Conservation (phyloP, 2,888 invertebrate species). For the Platycheirus albimanus region DNA sequence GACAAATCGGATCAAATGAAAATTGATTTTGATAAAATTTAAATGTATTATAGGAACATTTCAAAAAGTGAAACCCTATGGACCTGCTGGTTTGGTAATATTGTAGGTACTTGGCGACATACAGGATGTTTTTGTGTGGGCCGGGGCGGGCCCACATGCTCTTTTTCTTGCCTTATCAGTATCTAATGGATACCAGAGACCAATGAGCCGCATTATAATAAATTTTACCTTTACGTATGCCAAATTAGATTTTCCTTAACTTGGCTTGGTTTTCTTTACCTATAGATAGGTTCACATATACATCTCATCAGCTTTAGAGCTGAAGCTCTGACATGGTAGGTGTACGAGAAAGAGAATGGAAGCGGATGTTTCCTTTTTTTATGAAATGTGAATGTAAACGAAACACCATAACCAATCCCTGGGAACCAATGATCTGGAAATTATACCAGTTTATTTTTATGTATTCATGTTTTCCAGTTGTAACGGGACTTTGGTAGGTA, state of each 20-base stretch:
- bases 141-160: too few species aligned
- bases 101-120: too few species aligned
- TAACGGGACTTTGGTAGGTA: neutral
- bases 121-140: too few species aligned
- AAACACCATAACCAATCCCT: slow-evolving; percentile 45
- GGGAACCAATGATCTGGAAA: slow-evolving; percentile 63
- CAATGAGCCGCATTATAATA: slow-evolving; percentile 43
- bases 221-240: slow-evolving; percentile 43
- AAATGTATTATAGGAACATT: slow-evolving; percentile 12
- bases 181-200: slow-evolving; percentile 22
- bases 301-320: too few species aligned
- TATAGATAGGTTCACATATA: too few species aligned
- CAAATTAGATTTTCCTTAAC: slow-evolving; percentile 46
- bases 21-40: slow-evolving; percentile 10
- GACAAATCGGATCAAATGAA: slow-evolving; percentile 31
- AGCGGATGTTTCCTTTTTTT: slow-evolving; percentile 46
- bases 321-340: too few species aligned
- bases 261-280: slow-evolving; percentile 6
- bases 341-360: too few species aligned
- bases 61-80: neutral
- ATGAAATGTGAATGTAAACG: slow-evolving; percentile 49
- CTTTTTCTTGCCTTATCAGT: slow-evolving; percentile 8
- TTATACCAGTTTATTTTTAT: slow-evolving; percentile 64
- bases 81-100: neutral
- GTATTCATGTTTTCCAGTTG: slow-evolving; percentile 68